Evolutionary conservation across 2,113 vertebrate genomes (phyloP), one percentile per base, ranked within the genome.

Genomic region (Suricata suricatta): DNA sequence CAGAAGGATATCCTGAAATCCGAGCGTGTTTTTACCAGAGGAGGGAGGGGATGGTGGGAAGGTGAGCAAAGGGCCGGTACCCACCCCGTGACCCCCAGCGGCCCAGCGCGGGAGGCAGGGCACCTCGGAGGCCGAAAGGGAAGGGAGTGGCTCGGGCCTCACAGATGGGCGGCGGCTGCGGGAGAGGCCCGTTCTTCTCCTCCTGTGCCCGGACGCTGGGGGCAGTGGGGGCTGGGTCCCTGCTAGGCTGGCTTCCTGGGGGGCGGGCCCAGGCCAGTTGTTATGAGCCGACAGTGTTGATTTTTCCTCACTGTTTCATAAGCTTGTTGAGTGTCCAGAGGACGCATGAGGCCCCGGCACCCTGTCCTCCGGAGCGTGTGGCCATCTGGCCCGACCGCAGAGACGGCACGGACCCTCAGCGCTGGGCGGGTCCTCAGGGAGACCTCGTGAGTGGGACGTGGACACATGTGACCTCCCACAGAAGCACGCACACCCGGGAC

Each of bases 321-420:
- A 66, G 57, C 7, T 44, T 50, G 79, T 60, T 77, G 60, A 21
- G n/a, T 74, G 91, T 66, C 89, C 83, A 31, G 33, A 54, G 50
- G 52, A 3, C 2, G 0, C 6, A 35, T 25, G 66, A 35, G 50
- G 80, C 10, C 57, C 47, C 0, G 0, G 33, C 21, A 29, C 63
- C 63, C 72, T 5, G 2, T 54, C 33, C 3, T 17, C 47, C 76
- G 15, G 11, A 57, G 16, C 63, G 81, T 21, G 44, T 14, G 77
- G 66, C 60, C 5, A 27, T 6, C 54, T n/a, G 64, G n/a, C 68
- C 33, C 41, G 71, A 54, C 38, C 15, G 74, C 72, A 2, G 72
- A 66, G 54, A 5, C 8, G 72, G 41, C 16, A n/a, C 54, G n/a
- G 77, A n/a, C 38, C n/a, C 57, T 82, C 2, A 0, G 50, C 17